Evolutionary conservation across 2,797 vertebrate genomes (phyloP), one percentile per base, ranked within the genome.

Genomic region (Odontamblyopus rebecca): DNA sequence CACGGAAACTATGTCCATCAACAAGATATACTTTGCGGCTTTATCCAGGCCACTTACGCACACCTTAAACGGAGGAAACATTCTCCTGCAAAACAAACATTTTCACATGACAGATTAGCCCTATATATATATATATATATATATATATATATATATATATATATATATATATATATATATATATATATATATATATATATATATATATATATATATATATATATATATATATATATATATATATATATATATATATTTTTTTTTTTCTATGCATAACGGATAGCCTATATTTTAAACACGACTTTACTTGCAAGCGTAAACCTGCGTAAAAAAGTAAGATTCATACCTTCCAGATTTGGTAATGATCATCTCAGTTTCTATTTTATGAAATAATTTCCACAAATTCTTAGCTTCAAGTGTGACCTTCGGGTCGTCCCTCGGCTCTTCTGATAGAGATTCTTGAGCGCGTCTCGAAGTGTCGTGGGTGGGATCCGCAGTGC

Each of bases 21-120:
- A 86, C 82, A 99, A 93, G 88, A 99, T 97, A 73, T 99, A 99
- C 83, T 97, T 98, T 53, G 97, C 95, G 44, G 94, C 95, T 86
- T 96, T 95, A 89, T 98, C 93, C 88, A 99, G 93, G 64, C 97
- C 97, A 38, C 94, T 94, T 35, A 97, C 94, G 15, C 95, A 93
- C 74, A 98, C 97, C 94, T 98, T 99, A 93, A 98, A 98, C 4
- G 97, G 94, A 44, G 98, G 98, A 83, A 99, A 99, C 97, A 98
- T 98, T 93, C 98, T 94, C 95, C 97, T 98, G 89, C 0, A 72
- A 77, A 0, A 71, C 13, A 16, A 51, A 61, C 32, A 62, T 16
- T 35, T 19, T 19, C 16, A 61, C 19, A 5, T 30, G 11, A 44
- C 12, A n/a, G 26, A 27, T 27, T 26, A 57, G 6, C 18, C 16